Base-by-base conservation (phyloP, 2,797 vertebrate genomes). In the Sarcophilus harrisii region DNA sequence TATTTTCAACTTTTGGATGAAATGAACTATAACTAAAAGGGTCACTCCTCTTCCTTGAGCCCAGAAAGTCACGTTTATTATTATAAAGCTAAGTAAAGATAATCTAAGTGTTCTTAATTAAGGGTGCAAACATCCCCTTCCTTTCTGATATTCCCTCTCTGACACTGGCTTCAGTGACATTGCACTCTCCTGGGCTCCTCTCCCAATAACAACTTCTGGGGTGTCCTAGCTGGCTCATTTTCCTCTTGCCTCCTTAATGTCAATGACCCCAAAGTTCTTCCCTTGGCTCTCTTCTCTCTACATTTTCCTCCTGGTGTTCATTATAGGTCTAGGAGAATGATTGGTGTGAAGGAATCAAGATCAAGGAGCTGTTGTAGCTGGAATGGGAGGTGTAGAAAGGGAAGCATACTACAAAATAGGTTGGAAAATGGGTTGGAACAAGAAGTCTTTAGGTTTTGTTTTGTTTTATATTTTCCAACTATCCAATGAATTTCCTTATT, bases 31-130 rank as follows among this genome's bases (percentile, higher is more conserved):
- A 92, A 92, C 24, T 9, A 45, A 87, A 96, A 87, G 30, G 66
- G 0, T 91, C 94, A 57, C 89, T 97, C 91, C 96, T 92, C 90
- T 90, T 52, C 93, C 14, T 60, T 16, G 29, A 30, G 27, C 81
- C 38, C 21, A 93, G 49, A 95, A 94, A 52, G 93, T 81, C 58
- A 38, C 27, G 38, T 45, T 4, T 60, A 95, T 32, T 38, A 91
- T 52, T 52, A 96, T 87, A 12, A 91, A n/a, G 54, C 60, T 8
- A 94, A n/a, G 89, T 38, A 93, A 91, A 94, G 49, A 91, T 95
- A 18, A 59, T 54, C n/a, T 93, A 32, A 90, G 24, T 62, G 95
- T 93, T 92, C 93, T 62, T 92, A 60, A 38, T 57, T 95, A 92
- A 97, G 91, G 60, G 5, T 91, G 11, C 52, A 92, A 58, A 92